phyloP scores from a whole-genome alignment of 2,888 invertebrate genomes.

The Bugulina stolonifera region DNA sequence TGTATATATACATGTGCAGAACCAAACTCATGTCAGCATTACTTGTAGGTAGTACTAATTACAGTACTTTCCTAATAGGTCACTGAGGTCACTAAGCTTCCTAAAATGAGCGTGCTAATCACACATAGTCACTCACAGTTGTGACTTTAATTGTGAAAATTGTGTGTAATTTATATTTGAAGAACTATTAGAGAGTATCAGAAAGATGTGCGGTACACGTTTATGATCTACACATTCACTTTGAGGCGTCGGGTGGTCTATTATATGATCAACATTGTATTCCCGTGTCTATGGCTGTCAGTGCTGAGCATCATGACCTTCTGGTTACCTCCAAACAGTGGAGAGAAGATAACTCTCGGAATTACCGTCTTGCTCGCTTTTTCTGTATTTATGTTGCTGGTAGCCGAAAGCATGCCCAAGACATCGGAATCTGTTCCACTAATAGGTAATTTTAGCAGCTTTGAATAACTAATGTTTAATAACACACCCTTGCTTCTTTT shows the following conservation, averaged over 20 bases:
- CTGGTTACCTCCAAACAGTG: constrained; percentile 52
- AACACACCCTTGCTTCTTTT: too few species aligned
- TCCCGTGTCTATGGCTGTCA: constrained; percentile 52
- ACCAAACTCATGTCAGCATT: too few species aligned
- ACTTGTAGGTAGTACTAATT: too few species aligned
- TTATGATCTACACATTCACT: constrained; percentile 58
- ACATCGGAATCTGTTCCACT: constrained; percentile 55
- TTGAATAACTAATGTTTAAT: too few species aligned
- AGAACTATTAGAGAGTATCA: too few species aligned
- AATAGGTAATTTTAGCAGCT: constrained; percentile 49
- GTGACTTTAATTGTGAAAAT: constrained; percentile 53
- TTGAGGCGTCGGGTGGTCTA: constrained; percentile 50
- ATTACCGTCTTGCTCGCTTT: constrained; percentile 55
- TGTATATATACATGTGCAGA: too few species aligned
- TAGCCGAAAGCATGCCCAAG: constrained; percentile 56
- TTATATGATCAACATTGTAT: constrained; percentile 53
- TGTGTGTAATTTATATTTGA: too few species aligned
- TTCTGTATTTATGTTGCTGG: constrained; percentile 55
- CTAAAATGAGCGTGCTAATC: too few species aligned
- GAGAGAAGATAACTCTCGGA: constrained; percentile 52
- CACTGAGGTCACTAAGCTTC: too few species aligned
- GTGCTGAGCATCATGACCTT: constrained; percentile 50
- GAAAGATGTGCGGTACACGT: constrained; percentile 58
- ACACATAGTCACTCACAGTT: too few species aligned
- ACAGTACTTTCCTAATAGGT: too few species aligned